These are phyloP conservation scores for Onychomys torridus DNA, from an alignment of 2,797 vertebrate species.

Conservation along the genomic window DNA sequence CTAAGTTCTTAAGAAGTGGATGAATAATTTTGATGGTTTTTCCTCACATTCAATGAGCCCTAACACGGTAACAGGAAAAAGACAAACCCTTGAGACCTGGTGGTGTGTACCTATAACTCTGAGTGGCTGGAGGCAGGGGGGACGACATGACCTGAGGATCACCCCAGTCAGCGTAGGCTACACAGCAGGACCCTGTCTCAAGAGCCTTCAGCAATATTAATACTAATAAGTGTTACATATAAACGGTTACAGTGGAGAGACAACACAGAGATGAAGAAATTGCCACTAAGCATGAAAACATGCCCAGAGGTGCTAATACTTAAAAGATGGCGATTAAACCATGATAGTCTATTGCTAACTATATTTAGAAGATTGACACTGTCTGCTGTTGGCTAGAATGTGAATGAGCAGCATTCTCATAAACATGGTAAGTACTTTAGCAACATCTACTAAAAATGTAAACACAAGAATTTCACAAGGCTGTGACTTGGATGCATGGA, in stretches of 20 bases:
- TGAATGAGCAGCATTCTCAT: neutral
- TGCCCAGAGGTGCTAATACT: neutral
- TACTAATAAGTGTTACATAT: neutral
- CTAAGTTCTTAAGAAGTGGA: neutral
- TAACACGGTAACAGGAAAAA: neutral
- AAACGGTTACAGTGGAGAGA: neutral
- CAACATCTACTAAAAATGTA: neutral
- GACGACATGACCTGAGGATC: neutral
- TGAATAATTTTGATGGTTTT: neutral
- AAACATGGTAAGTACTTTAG: neutral
- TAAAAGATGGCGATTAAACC: conserved; percentile 35
- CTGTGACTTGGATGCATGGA: neutral
- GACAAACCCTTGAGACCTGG: neutral
- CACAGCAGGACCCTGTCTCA: neutral
- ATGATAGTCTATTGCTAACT: neutral
- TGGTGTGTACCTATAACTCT: neutral
- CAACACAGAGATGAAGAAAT: neutral
- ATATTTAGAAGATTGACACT: neutral
- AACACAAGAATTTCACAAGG: neutral
- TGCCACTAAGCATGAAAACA: neutral
- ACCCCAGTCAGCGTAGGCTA: neutral
- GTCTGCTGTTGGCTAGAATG: neutral
- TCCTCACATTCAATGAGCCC: neutral
- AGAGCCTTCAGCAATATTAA: neutral
- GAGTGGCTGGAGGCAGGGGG: too few relatives aligned